Base-by-base conservation (phyloP, 2,888 invertebrate genomes). In the Meta bourneti region DNA sequence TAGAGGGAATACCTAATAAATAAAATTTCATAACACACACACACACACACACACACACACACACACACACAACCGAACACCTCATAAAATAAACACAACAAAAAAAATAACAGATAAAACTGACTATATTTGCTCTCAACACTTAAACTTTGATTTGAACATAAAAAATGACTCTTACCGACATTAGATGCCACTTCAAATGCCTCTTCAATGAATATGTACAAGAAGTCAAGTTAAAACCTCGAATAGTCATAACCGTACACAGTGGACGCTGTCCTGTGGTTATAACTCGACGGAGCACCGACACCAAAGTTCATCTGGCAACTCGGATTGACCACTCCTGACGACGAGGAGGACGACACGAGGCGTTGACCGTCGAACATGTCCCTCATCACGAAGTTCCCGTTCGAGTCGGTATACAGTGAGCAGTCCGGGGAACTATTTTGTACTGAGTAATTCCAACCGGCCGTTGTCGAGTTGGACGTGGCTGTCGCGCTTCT, bases 381-480 rank as follows among this genome's bases (percentile, higher is more conserved):
- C 83, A 93, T 82, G 16, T 93, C 93, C 70, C 93, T 80, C 77
- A 92, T 61, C 13, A 86, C 89, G 61, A 88, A 90, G 79, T 93
- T 93, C 8, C 89, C 90, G 52, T 84, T 89, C 7, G 89, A 75
- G 20, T 92, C 92, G 4, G 92, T 72, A 48, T 89, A 92, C 52
- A 92, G 16, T 6, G 92, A 92, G 19, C 92, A 92, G 81, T 92
- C 92, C 61, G 61, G 61, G 8, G 92, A 61, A n/a, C 77, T 69
- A 72, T 93, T 93, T 77, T 93, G 93, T 95, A 96, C 93, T 88
- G 86, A 90, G 91, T 91, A 90, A 75, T 89, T 92, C 92, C 92
- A 92, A 72, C 78, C 74, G 9, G 91, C 48, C 7, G 74, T 77
- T 34, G 87, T 20, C 19, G 92, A n/a, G 71, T 48, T 92, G n/a